Conservation (phyloP, 2,113 vertebrate genomes). For the Anser brachyrhynchus region DNA sequence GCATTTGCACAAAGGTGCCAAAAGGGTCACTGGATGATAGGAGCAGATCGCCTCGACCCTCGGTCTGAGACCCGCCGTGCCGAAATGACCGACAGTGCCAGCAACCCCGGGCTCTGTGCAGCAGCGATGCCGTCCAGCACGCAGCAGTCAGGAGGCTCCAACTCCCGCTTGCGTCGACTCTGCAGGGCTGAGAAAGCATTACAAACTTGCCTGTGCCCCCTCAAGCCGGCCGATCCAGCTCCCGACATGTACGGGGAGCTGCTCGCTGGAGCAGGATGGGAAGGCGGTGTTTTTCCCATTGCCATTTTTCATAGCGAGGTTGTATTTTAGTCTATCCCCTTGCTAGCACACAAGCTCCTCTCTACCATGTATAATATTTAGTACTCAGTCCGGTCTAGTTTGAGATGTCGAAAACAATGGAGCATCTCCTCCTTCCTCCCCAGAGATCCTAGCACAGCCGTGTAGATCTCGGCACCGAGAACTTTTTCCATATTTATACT, state of each 20-base stretch:
- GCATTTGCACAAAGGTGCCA: fast-evolving
- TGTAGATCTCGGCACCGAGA: neutral
- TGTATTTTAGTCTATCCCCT: neutral
- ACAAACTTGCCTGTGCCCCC: neutral
- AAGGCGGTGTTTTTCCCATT: neutral
- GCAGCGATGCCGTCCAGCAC: fast-evolving
- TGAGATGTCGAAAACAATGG: neutral
- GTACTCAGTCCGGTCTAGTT: neutral
- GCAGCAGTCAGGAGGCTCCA: fast-evolving
- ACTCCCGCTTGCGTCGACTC: neutral
- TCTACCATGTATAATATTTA: constrained; percentile 1
- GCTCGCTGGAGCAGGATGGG: neutral
- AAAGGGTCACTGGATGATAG: neutral
- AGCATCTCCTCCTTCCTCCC: constrained; percentile 8
- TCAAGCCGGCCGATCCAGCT: neutral
- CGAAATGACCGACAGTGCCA: neutral
- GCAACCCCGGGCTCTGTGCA: neutral
- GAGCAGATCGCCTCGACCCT: neutral
- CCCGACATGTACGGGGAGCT: neutral
- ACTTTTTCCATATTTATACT: neutral
- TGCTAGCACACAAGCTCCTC: neutral
- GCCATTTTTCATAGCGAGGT: fast-evolving
- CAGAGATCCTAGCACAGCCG: neutral
- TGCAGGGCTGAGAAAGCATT: neutral
- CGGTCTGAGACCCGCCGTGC: neutral